These are phyloP conservation scores for Parauchenoglanis ngamensis DNA, from an alignment of 2,797 vertebrate species.

Conservation along the genomic window DNA sequence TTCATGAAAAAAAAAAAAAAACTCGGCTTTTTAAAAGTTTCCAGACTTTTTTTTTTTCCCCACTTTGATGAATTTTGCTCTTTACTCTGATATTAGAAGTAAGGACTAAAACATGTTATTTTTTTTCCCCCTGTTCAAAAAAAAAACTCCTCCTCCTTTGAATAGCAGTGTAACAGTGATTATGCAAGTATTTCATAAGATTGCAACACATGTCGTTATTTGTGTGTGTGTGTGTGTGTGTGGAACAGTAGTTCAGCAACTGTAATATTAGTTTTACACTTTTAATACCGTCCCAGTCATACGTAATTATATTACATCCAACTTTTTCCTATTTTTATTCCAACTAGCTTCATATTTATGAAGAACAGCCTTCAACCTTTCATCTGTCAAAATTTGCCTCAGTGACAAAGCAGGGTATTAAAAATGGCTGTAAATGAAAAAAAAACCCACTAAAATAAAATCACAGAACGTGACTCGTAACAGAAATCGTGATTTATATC, in stretches of 20 bases:
- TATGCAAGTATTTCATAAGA: slow-evolving; percentile 43
- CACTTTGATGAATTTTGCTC: slow-evolving; percentile 12
- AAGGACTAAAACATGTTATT: slow-evolving; percentile 7
- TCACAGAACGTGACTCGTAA: no score
- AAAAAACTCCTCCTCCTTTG: slow-evolving; percentile 7
- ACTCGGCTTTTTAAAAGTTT: background rate
- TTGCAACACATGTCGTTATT: slow-evolving; percentile 43
- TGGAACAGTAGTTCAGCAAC: slow-evolving; percentile 35
- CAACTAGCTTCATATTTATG: background rate
- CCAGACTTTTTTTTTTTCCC: background rate
- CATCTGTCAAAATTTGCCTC: slow-evolving; percentile 18
- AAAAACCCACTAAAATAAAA: no score
- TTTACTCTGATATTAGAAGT: slow-evolving; percentile 2
- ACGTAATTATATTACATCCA: slow-evolving; percentile 1
- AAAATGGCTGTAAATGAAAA: background rate
- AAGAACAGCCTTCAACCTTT: slow-evolving; percentile 11
- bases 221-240: slow-evolving; percentile 27
- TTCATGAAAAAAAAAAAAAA: background rate
- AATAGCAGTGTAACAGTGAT: slow-evolving; percentile 15
- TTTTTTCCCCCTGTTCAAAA: slow-evolving; percentile 6
- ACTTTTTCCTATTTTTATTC: slow-evolving; percentile 24
- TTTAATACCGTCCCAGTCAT: slow-evolving; percentile 22
- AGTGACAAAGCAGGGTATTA: slow-evolving; percentile 14
- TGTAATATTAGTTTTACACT: slow-evolving; percentile 31
- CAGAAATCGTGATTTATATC: background rate